phyloP scores from a whole-genome alignment of 2,113 vertebrate species.

The Microcebus tavaratra region DNA sequence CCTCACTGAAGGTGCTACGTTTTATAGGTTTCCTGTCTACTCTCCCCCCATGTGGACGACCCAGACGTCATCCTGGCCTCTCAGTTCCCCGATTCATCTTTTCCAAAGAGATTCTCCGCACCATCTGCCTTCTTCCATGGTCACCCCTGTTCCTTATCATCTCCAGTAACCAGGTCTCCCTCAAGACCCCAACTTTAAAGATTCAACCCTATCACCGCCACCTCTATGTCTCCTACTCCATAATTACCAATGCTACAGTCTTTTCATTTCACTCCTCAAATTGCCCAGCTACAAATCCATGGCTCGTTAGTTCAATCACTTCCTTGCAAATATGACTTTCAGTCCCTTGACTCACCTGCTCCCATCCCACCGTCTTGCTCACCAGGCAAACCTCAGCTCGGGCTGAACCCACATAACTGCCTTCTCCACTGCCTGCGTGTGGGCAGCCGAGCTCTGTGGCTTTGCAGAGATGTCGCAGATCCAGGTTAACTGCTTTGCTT shows the following conservation, averaged over 20 bases:
- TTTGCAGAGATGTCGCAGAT: conserved; percentile 1
- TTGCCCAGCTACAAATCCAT: not conserved
- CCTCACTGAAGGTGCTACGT: not conserved
- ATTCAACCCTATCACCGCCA: not conserved
- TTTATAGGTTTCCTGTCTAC: not conserved
- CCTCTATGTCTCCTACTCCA: not conserved
- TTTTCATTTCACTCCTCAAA: conserved; percentile 25
- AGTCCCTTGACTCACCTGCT: fast-evolving
- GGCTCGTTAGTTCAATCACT: not conserved
- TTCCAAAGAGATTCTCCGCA: not conserved
- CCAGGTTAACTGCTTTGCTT: not conserved
- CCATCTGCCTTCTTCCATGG: not conserved
- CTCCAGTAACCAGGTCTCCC: not conserved
- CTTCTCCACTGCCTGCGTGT: not conserved
- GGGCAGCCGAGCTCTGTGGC: not conserved
- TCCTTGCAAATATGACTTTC: not conserved
- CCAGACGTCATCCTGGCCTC: not conserved
- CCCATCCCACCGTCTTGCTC: not conserved
- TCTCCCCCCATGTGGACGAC: not conserved
- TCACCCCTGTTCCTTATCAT: not conserved
- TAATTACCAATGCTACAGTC: too few relatives aligned
- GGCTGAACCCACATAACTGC: not conserved
- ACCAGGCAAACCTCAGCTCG: not conserved
- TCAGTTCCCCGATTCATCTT: not conserved
- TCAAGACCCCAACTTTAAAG: not conserved